Percentiles rank a stretch among this genome's conserved stretches.
phyloP scores from a whole-genome alignment of 1,140 invertebrate species.

The Hetaerina americana region DNA sequence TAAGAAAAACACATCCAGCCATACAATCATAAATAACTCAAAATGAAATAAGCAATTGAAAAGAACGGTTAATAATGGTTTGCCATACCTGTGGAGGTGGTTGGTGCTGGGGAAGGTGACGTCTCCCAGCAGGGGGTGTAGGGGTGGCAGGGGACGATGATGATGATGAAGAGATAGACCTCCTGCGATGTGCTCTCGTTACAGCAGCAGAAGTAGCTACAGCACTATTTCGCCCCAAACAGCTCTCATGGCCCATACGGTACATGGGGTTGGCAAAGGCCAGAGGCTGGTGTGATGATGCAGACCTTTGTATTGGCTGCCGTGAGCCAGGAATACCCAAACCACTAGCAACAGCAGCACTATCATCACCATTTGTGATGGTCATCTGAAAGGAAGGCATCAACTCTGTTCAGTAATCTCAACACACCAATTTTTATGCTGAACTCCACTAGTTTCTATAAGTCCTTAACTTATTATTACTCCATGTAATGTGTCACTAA shows the following conservation, averaged over 20 bases:
- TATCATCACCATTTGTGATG: slow-evolving; percentile 3
- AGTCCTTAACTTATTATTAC: too few relatives aligned
- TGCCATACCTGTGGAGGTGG: not conserved
- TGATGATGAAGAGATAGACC: not conserved
- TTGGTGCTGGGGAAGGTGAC: not conserved
- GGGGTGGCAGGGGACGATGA: not conserved
- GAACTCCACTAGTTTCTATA: too few relatives aligned
- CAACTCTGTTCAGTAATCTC: too few relatives aligned
- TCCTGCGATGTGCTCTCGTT: not conserved
- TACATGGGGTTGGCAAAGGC: slow-evolving; percentile 82
- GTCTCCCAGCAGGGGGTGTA: not conserved
- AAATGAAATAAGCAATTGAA: too few relatives aligned
- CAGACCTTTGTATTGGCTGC: slow-evolving; percentile 9
- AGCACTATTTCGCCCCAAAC: not conserved
- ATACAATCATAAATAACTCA: too few relatives aligned
- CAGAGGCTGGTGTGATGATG: slow-evolving; percentile 41
- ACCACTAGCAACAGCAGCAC: not conserved
- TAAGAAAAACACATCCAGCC: too few relatives aligned
- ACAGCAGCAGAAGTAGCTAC: not conserved
- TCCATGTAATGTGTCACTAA: too few relatives aligned
- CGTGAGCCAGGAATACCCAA: not conserved
- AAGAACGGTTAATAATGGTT: too few relatives aligned
- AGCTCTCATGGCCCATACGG: slow-evolving; percentile 19
- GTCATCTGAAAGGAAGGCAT: not conserved
- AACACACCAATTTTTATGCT: too few relatives aligned